Percentiles rank a stretch among this genome's conserved stretches.
Conservation (phyloP, 2,888 invertebrate species). For the Acleris emargana region DNA sequence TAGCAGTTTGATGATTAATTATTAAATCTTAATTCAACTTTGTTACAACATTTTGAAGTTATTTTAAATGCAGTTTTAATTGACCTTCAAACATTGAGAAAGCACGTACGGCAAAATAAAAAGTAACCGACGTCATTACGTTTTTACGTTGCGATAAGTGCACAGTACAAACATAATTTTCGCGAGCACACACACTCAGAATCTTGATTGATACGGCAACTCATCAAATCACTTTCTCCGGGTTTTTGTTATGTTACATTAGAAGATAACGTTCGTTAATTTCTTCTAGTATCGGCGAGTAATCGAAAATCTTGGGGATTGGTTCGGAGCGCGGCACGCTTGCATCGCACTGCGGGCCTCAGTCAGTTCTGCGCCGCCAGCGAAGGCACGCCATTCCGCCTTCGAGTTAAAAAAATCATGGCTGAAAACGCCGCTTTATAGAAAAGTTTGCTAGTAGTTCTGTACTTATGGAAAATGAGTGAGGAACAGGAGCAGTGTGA, state of each 20-base stretch:
- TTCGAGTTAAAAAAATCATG: conserved; percentile 58
- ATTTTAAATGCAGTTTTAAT: conserved; percentile 21
- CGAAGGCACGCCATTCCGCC: conserved; percentile 55
- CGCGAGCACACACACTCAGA: conserved; percentile 49
- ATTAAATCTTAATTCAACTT: too few species aligned
- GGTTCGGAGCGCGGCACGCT: conserved; percentile 60
- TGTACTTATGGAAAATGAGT: conserved; percentile 63
- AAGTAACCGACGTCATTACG: conserved; percentile 42
- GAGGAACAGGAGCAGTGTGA: conserved; percentile 76
- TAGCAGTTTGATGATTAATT: neutral
- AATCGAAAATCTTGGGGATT: conserved; percentile 76
- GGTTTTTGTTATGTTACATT: conserved; percentile 54
- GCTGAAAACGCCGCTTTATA: conserved; percentile 55
- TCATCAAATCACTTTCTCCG: conserved; percentile 63
- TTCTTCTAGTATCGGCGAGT: conserved; percentile 63
- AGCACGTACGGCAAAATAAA: conserved; percentile 39
- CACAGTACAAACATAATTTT: conserved; percentile 40
- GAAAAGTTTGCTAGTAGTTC: conserved; percentile 37
- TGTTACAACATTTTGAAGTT: neutral
- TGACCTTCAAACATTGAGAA: conserved; percentile 39
- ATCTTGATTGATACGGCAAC: conserved; percentile 59
- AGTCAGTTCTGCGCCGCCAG: conserved; percentile 62
- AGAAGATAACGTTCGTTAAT: conserved; percentile 67
- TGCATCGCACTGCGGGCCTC: conserved; percentile 52
- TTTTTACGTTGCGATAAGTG: conserved; percentile 32